Conservation (phyloP, 2,888 invertebrate genomes). For the Stratiomys singularior region DNA sequence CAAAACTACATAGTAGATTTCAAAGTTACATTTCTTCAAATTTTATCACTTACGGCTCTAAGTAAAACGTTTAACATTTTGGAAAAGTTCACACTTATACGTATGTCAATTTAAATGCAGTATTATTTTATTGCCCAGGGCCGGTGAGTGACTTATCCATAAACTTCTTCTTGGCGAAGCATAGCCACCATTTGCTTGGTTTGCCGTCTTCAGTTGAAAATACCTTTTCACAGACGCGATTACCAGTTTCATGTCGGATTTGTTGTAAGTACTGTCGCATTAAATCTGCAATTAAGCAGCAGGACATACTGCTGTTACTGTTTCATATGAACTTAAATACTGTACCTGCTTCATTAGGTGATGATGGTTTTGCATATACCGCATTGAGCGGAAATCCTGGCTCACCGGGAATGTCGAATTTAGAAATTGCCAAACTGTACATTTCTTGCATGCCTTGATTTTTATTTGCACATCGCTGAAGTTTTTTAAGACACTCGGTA, state of each 20-base stretch:
- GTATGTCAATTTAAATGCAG: too few species aligned
- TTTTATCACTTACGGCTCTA: too few species aligned
- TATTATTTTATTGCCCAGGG: slow-evolving; percentile 60
- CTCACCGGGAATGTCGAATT: slow-evolving; percentile 97
- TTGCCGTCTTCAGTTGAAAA: slow-evolving; percentile 91
- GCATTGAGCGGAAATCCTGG: slow-evolving; percentile 93
- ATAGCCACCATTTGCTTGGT: slow-evolving; percentile 99
- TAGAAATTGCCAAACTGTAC: slow-evolving; percentile 93
- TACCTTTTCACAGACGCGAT: slow-evolving; percentile 89
- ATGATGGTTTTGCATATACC: slow-evolving; percentile 89
- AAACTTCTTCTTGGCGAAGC: slow-evolving; percentile 99
- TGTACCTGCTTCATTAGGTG: slow-evolving; percentile 81
- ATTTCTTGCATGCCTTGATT: slow-evolving; percentile 94
- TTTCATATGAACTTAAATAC: background rate
- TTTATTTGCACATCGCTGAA: slow-evolving; percentile 91
- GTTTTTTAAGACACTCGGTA: slow-evolving; percentile 94
- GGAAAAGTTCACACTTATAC: too few species aligned
- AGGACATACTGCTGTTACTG: background rate
- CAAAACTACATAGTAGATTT: too few species aligned
- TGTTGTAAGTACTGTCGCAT: slow-evolving; percentile 95
- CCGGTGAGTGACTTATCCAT: slow-evolving; percentile 93
- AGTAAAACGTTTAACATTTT: too few species aligned
- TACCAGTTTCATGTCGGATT: slow-evolving; percentile 93
- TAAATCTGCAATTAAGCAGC: slow-evolving; percentile 71
- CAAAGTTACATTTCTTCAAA: too few species aligned